Base-by-base conservation (phyloP, 1,140 invertebrate genomes). In the Calliphora vicina region DNA sequence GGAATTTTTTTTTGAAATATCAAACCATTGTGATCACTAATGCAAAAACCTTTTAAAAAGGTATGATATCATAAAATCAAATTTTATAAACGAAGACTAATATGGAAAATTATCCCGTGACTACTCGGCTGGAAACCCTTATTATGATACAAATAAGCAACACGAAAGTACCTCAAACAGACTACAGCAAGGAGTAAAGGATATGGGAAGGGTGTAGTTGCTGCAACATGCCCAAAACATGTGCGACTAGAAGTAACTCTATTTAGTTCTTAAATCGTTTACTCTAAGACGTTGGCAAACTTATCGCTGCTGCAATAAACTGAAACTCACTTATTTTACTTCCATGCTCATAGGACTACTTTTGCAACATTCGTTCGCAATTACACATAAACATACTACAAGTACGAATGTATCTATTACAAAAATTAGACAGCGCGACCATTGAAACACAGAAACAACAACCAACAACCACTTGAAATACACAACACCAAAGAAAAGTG, bases 61-160 rank as follows among this genome's bases (percentile, higher is more conserved):
- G n/a, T n/a, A n/a, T n/a, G n/a, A n/a, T n/a, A n/a, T n/a, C n/a
- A n/a, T n/a, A n/a, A n/a, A n/a, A n/a, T n/a, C n/a, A n/a, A n/a
- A n/a, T n/a, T n/a, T n/a, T n/a, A n/a, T n/a, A n/a, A n/a, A n/a
- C n/a, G n/a, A n/a, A n/a, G n/a, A n/a, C n/a, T n/a, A n/a, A n/a
- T n/a, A n/a, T n/a, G n/a, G n/a, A n/a, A n/a, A n/a, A n/a, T n/a
- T n/a, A n/a, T n/a, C n/a, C 35, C 35, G 35, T 35, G 35, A 35
- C 10, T 35, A n/a, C n/a, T n/a, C n/a, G n/a, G n/a, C n/a, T n/a
- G n/a, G 35, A 35, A 35, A 35, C 35, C 17, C 45, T 50, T 8
- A 67, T 25, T 67, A 67, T 20, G 73, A 76, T 43, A 76, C 73
- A 42, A 76, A 76, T 76, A 76, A 76, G 73, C 20, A 26, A 43